Evolutionary conservation across 2,888 invertebrate species (phyloP).

Genomic region (Aphelenchoides bicaudatus): DNA sequence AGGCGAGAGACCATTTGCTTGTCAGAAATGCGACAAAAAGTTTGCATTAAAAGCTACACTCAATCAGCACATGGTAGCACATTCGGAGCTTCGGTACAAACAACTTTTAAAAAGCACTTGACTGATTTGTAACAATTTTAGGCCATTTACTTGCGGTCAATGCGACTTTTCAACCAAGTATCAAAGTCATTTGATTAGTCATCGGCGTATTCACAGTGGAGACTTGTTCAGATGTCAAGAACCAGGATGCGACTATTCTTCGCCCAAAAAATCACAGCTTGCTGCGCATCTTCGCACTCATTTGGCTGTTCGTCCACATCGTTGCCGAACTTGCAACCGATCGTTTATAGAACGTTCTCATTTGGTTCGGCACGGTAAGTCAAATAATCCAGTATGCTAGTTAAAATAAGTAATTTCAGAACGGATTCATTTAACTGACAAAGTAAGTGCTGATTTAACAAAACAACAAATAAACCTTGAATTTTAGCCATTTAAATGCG

Average conservation of each 20-base stretch:
- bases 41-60: constrained; percentile 33
- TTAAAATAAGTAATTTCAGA: too few species aligned
- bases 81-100: constrained; percentile 67
- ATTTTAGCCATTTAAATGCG: constrained; percentile 67
- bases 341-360: constrained; percentile 72
- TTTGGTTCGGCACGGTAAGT: constrained; percentile 69
- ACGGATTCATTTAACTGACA: constrained; percentile 66
- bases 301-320: constrained; percentile 65
- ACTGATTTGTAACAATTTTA: constrained; percentile 55
- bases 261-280: constrained; percentile 70
- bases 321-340: constrained; percentile 66
- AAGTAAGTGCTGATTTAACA: constrained; percentile 6
- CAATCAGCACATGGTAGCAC: constrained; percentile 66
- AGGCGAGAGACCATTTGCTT: constrained; percentile 65
- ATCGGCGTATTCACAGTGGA: constrained; percentile 70
- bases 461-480: constrained; percentile 46
- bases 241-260: constrained; percentile 68
- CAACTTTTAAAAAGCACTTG: constrained; percentile 65
- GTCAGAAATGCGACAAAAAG: constrained; percentile 66
- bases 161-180: constrained; percentile 72
- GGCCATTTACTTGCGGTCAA: constrained; percentile 69
- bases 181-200: constrained; percentile 69
- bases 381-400: too few species aligned
- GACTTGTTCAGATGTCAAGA: constrained; percentile 69
- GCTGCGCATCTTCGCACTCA: constrained; percentile 69